Percentiles rank a stretch among this genome's conserved stretches.
Conservation (phyloP, 1,140 invertebrate species). For the Apis florea region DNA sequence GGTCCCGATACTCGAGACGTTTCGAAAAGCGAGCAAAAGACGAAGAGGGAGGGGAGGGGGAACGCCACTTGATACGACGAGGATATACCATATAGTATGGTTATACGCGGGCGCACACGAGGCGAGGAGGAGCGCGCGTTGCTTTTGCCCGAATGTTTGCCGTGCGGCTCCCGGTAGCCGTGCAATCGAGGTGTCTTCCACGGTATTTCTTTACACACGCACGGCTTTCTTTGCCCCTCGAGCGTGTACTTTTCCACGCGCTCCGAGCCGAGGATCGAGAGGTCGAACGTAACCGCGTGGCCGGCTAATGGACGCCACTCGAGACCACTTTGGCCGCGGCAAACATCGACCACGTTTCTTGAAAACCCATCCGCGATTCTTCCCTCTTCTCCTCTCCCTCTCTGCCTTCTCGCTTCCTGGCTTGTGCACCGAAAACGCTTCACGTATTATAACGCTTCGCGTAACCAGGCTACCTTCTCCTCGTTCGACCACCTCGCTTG, state of each 20-base stretch:
- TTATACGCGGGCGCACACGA: constrained; percentile 46
- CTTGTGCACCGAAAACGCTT: constrained; percentile 59
- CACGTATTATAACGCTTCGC: constrained; percentile 4
- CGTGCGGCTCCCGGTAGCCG: constrained; percentile 75
- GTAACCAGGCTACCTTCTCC: constrained; percentile 1
- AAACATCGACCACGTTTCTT: constrained; percentile 77
- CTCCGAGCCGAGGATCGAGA: constrained; percentile 17
- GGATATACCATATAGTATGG: neutral
- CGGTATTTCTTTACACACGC: constrained; percentile 77
- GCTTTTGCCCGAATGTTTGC: constrained; percentile 67
- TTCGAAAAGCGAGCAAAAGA: constrained; percentile 64
- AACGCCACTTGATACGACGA: constrained; percentile 61
- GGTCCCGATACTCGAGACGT: constrained; percentile 49
- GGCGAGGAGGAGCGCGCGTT: constrained; percentile 51
- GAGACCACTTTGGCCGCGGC: constrained; percentile 78
- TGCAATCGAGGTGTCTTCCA: constrained; percentile 76
- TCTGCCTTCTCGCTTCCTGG: constrained; percentile 27
- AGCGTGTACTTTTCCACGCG: constrained; percentile 69
- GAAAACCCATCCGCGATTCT: constrained; percentile 74
- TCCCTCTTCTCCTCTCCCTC: constrained; percentile 28
- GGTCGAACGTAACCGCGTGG: constrained; percentile 67
- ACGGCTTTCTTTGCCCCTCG: constrained; percentile 65
- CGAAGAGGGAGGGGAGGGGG: too few relatives aligned
- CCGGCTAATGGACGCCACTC: constrained; percentile 78
- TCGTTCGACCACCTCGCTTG: neutral